These are phyloP conservation scores for Rhamphomyia laevipes DNA, from an alignment of 2,888 invertebrate species.

Conservation along the genomic window DNA sequence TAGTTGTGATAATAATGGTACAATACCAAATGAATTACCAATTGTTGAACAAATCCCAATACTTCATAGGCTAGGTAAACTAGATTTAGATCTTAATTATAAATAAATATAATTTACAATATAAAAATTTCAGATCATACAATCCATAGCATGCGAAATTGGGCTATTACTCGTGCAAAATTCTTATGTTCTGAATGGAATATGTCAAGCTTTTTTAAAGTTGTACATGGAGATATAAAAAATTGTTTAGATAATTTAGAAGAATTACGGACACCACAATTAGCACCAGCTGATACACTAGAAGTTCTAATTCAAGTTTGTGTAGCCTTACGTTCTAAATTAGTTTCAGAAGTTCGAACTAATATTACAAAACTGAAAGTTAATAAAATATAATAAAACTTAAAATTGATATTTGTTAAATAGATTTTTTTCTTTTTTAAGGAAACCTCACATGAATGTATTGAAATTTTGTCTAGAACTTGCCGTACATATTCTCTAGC, in stretches of 20 bases:
- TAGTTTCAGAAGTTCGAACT: conserved; percentile 64
- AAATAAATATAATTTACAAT: neutral
- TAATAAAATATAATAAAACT: conserved; percentile 9
- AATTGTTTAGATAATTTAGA: conserved; percentile 49
- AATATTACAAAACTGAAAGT: conserved; percentile 68
- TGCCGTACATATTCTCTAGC: conserved; percentile 68
- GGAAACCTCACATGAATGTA: conserved; percentile 61
- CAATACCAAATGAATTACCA: conserved; percentile 63
- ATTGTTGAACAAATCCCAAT: conserved; percentile 75
- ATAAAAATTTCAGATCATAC: conserved; percentile 50
- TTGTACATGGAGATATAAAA: conserved; percentile 52
- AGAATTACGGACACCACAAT: conserved; percentile 37
- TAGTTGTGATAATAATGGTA: conserved; percentile 62
- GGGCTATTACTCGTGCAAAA: conserved; percentile 63
- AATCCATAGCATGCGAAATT: conserved; percentile 64
- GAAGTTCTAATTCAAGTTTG: conserved; percentile 72
- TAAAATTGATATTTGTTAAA: neutral
- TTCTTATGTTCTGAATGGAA: conserved; percentile 63
- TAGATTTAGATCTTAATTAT: neutral
- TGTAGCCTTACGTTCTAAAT: conserved; percentile 65
- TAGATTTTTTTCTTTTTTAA: conserved; percentile 31
- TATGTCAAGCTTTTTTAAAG: conserved; percentile 59
- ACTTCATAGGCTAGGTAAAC: conserved; percentile 30
- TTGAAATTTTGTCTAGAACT: conserved; percentile 57
- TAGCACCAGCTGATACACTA: conserved; percentile 41